phyloP scores from a whole-genome alignment of 2,797 vertebrate genomes.

The Pelodytes ibericus region DNA sequence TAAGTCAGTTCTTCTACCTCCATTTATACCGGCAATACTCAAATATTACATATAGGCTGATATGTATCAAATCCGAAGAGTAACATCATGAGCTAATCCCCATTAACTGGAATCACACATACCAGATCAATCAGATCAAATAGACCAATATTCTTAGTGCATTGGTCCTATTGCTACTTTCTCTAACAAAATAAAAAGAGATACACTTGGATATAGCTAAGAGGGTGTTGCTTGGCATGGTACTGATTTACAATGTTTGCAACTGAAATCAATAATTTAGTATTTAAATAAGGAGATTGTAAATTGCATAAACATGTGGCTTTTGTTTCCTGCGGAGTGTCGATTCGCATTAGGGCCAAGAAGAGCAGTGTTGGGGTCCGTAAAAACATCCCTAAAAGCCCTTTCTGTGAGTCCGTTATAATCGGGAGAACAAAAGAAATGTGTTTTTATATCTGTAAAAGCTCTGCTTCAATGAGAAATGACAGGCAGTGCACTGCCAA shows the following conservation, averaged over 20 bases:
- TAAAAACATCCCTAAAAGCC: constrained; percentile 43
- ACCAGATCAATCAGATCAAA: neutral
- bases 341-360: constrained; percentile 7
- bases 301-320: constrained; percentile 35
- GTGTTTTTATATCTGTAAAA: constrained; percentile 48
- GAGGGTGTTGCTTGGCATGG: constrained; percentile 13
- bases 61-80: neutral
- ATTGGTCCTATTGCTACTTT: neutral
- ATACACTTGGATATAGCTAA: constrained; percentile 27
- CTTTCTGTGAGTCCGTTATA: constrained; percentile 24
- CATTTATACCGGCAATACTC: no score
- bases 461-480: constrained; percentile 53
- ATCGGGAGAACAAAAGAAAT: constrained; percentile 39
- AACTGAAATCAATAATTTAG: constrained; percentile 44
- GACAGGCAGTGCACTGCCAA: constrained; percentile 50
- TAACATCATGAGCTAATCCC: constrained; percentile 14
- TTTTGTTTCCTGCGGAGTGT: constrained; percentile 7
- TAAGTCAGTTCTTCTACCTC: no score
- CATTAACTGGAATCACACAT: neutral
- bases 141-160: no score
- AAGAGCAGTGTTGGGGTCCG: constrained; percentile 33
- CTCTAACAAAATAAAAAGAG: neutral
- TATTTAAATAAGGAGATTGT: constrained; percentile 38
- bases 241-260: constrained; percentile 8
- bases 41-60: no score